Conservation (phyloP, 2,888 invertebrate species). For the Sycophila texana region DNA sequence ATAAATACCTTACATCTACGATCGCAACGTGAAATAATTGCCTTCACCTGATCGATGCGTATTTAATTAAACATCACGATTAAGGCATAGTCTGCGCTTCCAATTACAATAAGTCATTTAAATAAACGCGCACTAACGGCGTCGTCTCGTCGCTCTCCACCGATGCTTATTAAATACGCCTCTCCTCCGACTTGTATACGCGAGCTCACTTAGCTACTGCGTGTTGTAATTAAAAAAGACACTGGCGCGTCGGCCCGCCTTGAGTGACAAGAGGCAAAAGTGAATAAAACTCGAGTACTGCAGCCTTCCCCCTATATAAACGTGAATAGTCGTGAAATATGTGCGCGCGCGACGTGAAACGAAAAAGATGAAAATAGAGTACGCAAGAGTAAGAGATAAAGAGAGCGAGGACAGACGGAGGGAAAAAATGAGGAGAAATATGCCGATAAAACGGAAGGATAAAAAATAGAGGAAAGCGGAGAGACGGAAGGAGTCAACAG, state of each 20-base stretch:
- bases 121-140: slow-evolving; percentile 6
- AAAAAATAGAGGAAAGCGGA: neutral
- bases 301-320: neutral
- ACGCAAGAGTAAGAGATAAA: slow-evolving; percentile 40
- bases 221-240: slow-evolving; percentile 36
- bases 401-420: slow-evolving; percentile 10
- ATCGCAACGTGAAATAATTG: neutral
- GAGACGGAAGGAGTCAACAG: slow-evolving; percentile 33
- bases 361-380: slow-evolving; percentile 39
- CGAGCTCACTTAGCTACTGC: neutral
- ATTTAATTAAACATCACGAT: slow-evolving; percentile 21
- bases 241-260: neutral
- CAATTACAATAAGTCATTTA: slow-evolving; percentile 9
- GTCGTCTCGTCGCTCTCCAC: neutral
- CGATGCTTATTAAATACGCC: slow-evolving; percentile 24
- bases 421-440: slow-evolving; percentile 36
- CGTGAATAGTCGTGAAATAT: slow-evolving; percentile 6
- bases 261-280: slow-evolving; percentile 29
- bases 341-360: neutral
- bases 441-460: slow-evolving; percentile 9
- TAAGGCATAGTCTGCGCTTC: neutral
- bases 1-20: no score
- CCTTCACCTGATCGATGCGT: neutral
- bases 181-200: neutral
- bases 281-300: neutral